Conservation (phyloP, 2,797 vertebrate genomes). For the Antrozous pallidus region DNA sequence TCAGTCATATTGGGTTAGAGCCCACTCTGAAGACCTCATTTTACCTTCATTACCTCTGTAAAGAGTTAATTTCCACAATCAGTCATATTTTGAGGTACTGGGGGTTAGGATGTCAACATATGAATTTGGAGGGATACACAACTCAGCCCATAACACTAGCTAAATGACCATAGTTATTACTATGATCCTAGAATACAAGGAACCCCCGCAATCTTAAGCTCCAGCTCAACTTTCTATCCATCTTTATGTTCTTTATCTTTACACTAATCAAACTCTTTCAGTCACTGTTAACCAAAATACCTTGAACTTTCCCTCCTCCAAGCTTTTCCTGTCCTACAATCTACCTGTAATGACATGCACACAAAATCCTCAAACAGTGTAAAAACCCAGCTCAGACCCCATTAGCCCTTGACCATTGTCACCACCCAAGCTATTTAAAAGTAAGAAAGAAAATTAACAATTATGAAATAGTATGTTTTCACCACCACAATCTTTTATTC, state of each 20-base stretch:
- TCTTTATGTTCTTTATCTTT: neutral
- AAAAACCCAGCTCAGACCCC: neutral
- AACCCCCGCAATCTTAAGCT: neutral
- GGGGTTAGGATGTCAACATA: neutral
- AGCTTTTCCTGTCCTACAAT: neutral
- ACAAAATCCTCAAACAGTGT: neutral
- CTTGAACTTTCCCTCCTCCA: neutral
- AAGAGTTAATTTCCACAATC: neutral
- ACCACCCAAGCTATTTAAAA: neutral
- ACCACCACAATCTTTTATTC: neutral
- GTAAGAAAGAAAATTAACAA: neutral
- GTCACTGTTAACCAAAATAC: neutral
- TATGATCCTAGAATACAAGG: neutral
- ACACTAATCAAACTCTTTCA: neutral
- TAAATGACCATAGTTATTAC: neutral
- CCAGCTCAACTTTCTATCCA: neutral
- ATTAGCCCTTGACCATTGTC: neutral
- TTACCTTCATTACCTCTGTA: neutral
- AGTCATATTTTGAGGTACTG: neutral
- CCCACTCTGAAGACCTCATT: neutral
- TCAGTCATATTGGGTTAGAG: neutral
- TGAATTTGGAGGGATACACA: neutral
- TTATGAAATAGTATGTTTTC: neutral
- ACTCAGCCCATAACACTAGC: neutral
- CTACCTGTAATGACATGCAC: neutral